Evolutionary conservation across 2,888 invertebrate species (phyloP).

Genomic region (Xanthia togata): DNA sequence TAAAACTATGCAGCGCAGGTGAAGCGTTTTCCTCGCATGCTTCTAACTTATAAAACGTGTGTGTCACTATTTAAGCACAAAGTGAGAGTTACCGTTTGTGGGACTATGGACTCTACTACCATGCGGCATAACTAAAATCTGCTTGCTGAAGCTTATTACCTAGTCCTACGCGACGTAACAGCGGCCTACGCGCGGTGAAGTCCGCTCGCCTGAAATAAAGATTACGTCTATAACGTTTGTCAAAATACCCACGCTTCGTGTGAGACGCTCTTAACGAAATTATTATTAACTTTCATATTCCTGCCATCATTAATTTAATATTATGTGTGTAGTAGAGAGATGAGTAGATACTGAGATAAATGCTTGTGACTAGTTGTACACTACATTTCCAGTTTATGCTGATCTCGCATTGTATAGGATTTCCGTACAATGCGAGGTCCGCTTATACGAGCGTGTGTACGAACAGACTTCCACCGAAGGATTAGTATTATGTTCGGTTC

Average conservation of each 20-base stretch:
- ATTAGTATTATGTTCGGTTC: neutral
- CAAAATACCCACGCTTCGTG: neutral
- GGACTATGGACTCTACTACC: neutral
- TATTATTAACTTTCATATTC: neutral
- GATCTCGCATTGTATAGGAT: too few relatives aligned
- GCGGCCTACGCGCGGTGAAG: neutral
- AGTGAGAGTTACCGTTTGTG: neutral
- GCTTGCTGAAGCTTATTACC: neutral
- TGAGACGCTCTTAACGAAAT: neutral
- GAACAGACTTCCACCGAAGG: neutral
- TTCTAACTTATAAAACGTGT: slow-evolving; percentile 11
- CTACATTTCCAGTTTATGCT: too few relatives aligned
- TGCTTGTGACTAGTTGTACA: neutral
- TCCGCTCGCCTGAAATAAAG: neutral
- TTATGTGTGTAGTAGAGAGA: neutral
- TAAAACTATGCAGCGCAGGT: slow-evolving; percentile 17
- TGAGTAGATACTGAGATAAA: neutral
- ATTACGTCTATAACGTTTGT: neutral
- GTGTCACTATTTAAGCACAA: slow-evolving; percentile 1
- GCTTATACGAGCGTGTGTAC: too few relatives aligned
- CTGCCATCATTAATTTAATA: neutral
- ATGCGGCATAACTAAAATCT: too few relatives aligned
- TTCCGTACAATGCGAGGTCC: too few relatives aligned
- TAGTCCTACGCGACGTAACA: slow-evolving; percentile 7
- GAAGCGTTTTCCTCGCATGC: slow-evolving; percentile 15